These are phyloP conservation scores for Ataeniobius toweri DNA, from an alignment of 2,797 vertebrate species.

Conservation along the genomic window DNA sequence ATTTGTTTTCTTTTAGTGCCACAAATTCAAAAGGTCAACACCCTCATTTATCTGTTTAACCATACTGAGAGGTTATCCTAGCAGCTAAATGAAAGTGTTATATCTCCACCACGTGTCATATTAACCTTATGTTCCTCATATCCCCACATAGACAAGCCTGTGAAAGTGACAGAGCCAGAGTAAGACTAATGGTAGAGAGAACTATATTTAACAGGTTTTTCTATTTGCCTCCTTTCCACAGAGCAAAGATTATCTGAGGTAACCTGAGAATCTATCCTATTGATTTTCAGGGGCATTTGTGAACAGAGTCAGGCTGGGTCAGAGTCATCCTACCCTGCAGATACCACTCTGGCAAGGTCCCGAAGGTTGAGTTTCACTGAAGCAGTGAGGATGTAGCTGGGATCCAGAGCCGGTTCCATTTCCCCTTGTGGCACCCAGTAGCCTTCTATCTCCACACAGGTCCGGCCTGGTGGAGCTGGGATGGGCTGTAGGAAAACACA, in stretches of 20 bases:
- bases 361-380: constrained; percentile 95
- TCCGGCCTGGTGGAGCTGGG: constrained; percentile 83
- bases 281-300: constrained; percentile 25
- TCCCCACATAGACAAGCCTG: neutral
- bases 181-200: neutral
- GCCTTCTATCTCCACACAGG: constrained; percentile 87
- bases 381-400: constrained; percentile 89
- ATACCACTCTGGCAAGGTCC: constrained; percentile 91
- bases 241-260: neutral
- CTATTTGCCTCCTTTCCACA: neutral
- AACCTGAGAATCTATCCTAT: constrained; percentile 16
- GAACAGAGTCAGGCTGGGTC: constrained; percentile 5
- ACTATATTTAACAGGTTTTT: neutral
- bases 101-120: neutral
- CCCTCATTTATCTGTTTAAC: neutral
- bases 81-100: neutral
- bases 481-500: constrained; percentile 81
- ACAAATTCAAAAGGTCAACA: neutral
- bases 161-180: neutral
- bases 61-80: neutral
- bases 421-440: constrained; percentile 95
- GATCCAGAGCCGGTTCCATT: constrained; percentile 86
- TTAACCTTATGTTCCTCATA: neutral
- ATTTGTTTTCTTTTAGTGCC: neutral
- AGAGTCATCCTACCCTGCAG: constrained; percentile 85